Evolutionary conservation across 2,888 invertebrate species (phyloP).

Genomic region (Hemaris fuciformis): DNA sequence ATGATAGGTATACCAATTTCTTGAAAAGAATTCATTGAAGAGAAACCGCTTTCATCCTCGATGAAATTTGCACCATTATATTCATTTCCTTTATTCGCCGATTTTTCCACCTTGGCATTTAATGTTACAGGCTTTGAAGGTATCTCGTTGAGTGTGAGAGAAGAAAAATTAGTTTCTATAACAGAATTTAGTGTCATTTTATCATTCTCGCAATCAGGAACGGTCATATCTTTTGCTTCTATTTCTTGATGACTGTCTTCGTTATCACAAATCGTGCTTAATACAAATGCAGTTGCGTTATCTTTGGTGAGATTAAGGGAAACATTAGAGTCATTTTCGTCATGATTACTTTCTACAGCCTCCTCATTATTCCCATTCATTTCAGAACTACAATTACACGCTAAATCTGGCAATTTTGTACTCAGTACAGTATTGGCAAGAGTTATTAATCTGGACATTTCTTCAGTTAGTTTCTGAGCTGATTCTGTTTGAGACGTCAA

Average conservation of each 20-base stretch:
- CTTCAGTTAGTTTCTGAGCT: conserved; percentile 63
- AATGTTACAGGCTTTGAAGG: conserved; percentile 24
- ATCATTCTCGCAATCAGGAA: conserved; percentile 45
- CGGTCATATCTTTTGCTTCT: conserved; percentile 40
- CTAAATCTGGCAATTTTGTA: conserved; percentile 71
- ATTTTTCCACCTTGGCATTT: conserved; percentile 27
- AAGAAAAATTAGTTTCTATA: conserved; percentile 49
- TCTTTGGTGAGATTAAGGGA: conserved; percentile 48
- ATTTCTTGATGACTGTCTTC: conserved; percentile 41
- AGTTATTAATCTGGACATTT: conserved; percentile 71
- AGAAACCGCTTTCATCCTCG: conserved; percentile 93
- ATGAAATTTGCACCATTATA: conserved; percentile 61
- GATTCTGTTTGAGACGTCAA: conserved; percentile 59
- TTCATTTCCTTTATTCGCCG: conserved; percentile 50
- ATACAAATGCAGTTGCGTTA: conserved; percentile 41
- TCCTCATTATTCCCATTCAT: conserved; percentile 28
- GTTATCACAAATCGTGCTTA: conserved; percentile 44
- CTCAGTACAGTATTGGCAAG: conserved; percentile 76
- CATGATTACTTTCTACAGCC: conserved; percentile 32
- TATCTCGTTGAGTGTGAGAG: conserved; percentile 43
- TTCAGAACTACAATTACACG: conserved; percentile 47
- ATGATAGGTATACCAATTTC: conserved; percentile 87
- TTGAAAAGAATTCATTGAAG: conserved; percentile 92
- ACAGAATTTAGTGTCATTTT: conserved; percentile 45
- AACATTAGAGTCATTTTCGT: conserved; percentile 35